A percentile compares a stretch with the other conserved stretches of the same genome.
These are phyloP conservation scores for Melanogrammus aeglefinus DNA, from an alignment of 2,797 vertebrate species.

Conservation along the genomic window DNA sequence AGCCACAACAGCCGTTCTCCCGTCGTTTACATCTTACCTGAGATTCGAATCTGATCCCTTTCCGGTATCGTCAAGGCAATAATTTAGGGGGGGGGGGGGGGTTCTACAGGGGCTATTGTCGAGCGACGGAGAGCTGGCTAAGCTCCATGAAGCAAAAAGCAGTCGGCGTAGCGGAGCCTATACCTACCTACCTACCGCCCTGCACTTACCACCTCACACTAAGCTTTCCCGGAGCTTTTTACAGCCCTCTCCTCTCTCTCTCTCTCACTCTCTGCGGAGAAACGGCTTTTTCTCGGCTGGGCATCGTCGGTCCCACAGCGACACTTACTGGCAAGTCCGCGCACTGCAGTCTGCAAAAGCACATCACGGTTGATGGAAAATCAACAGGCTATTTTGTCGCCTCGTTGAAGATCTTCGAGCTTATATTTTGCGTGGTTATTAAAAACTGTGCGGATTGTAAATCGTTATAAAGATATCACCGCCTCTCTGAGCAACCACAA, in stretches of 20 bases:
- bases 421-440: too few species aligned
- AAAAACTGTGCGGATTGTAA: too few species aligned
- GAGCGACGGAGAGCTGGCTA: slow-evolving; percentile 10
- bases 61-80: slow-evolving; percentile 23
- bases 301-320: slow-evolving; percentile 60
- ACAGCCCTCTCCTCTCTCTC: too few species aligned
- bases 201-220: slow-evolving; percentile 4
- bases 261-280: too few species aligned
- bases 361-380: neutral
- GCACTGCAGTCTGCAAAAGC: neutral
- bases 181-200: slow-evolving; percentile 16
- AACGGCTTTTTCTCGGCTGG: neutral
- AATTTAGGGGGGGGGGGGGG: slow-evolving; percentile 7
- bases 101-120: neutral
- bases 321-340: slow-evolving; percentile 51
- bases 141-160: slow-evolving; percentile 6
- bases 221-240: too few species aligned
- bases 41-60: slow-evolving; percentile 35
- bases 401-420: slow-evolving; percentile 31
- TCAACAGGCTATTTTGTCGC: slow-evolving; percentile 39
- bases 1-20: slow-evolving; percentile 29
- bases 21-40: slow-evolving; percentile 45
- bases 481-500: too few species aligned
- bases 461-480: too few species aligned
- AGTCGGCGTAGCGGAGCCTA: slow-evolving; percentile 15